phyloP scores from a whole-genome alignment of 2,113 vertebrate species.

The Hystrix brachyura region DNA sequence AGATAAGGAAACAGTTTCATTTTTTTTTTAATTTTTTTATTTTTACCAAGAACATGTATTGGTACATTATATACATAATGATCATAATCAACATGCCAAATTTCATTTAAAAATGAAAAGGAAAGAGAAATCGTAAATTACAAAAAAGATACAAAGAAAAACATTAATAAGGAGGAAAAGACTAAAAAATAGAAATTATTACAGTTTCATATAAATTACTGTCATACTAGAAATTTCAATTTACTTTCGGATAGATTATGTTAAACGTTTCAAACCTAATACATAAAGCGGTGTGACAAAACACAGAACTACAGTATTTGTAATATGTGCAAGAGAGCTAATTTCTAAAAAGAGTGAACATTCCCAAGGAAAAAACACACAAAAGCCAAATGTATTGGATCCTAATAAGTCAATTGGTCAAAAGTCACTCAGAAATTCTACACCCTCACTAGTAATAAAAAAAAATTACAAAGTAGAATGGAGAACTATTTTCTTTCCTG shows the following conservation, averaged over 20 bases:
- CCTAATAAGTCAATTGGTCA: not conserved
- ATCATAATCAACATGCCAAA: no score
- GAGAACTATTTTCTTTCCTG: not conserved
- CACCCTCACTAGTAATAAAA: not conserved
- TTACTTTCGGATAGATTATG: conserved; percentile 37
- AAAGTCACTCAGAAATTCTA: not conserved
- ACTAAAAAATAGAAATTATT: no score
- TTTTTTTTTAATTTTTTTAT: conserved; percentile 10
- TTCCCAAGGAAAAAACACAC: no score
- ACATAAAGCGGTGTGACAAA: not conserved
- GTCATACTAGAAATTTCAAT: not conserved
- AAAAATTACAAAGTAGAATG: not conserved
- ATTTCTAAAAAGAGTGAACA: not conserved
- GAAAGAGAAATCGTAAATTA: no score
- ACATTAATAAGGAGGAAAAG: no score
- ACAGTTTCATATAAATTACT: not conserved
- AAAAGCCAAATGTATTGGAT: not conserved
- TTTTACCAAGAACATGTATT: no score
- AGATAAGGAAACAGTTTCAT: not conserved
- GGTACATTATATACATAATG: no score
- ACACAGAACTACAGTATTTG: not conserved
- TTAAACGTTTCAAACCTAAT: not conserved
- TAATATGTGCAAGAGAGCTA: not conserved
- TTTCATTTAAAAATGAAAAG: not conserved
- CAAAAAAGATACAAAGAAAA: no score